These are phyloP conservation scores for Drosophila tropicalis DNA, from an alignment of 1,140 invertebrate species.

Conservation along the genomic window DNA sequence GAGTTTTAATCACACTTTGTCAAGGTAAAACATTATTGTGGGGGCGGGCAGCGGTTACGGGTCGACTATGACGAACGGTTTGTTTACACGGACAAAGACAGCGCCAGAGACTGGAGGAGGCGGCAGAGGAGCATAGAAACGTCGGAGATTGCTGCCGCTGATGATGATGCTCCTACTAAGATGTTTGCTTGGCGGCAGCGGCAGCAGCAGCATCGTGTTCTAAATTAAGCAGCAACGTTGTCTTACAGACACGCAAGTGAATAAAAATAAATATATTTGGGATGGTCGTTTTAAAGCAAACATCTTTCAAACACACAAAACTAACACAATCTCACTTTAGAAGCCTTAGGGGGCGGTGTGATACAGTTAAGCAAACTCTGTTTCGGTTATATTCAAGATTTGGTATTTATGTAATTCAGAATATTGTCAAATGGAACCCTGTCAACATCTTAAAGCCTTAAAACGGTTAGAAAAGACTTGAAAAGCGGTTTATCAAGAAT, in stretches of 20 bases:
- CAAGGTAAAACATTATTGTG: slow-evolving; percentile 44
- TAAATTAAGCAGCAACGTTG: slow-evolving; percentile 67
- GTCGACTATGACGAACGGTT: slow-evolving; percentile 57
- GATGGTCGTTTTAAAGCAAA: slow-evolving; percentile 41
- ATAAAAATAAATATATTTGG: slow-evolving; percentile 47
- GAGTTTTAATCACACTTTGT: slow-evolving; percentile 68
- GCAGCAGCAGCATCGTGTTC: slow-evolving; percentile 54
- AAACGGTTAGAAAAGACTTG: too few species aligned
- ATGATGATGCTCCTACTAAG: slow-evolving; percentile 38
- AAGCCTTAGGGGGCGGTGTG: too few species aligned
- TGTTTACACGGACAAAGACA: slow-evolving; percentile 54
- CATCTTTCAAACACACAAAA: not conserved
- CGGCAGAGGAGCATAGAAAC: not conserved
- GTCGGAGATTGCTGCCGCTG: slow-evolving; percentile 7
- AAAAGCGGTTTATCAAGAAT: too few species aligned
- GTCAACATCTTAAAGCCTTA: too few species aligned
- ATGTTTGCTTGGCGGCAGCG: slow-evolving; percentile 51
- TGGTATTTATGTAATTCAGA: too few species aligned
- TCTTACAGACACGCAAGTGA: slow-evolving; percentile 51
- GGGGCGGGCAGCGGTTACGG: slow-evolving; percentile 23
- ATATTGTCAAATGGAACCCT: too few species aligned
- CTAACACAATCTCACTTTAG: too few species aligned
- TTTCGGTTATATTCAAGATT: too few species aligned
- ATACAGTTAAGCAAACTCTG: too few species aligned
- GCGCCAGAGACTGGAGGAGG: not conserved